Percentiles rank a stretch among this genome's conserved stretches.
Conservation (phyloP, 2,888 invertebrate genomes). For the Papilio protenor region DNA sequence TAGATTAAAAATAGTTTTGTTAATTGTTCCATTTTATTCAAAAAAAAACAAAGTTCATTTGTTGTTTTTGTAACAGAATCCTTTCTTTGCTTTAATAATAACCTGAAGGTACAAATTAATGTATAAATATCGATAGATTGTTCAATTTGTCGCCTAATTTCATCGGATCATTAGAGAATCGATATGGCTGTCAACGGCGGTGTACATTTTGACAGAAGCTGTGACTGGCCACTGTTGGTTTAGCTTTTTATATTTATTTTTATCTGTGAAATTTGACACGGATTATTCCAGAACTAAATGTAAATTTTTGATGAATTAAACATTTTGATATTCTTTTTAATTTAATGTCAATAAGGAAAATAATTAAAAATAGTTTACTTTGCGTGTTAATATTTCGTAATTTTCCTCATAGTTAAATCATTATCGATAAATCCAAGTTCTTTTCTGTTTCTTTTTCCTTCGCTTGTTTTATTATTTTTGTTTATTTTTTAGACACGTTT, state of each 20-base stretch:
- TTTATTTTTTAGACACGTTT: too few relatives aligned
- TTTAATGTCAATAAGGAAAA: too few relatives aligned
- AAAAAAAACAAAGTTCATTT: not conserved
- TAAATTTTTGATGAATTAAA: conserved; percentile 19
- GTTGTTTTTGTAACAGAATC: not conserved
- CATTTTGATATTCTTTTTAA: too few relatives aligned
- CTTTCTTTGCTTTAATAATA: not conserved
- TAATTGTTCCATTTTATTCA: not conserved
- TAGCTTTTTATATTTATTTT: conserved; percentile 24
- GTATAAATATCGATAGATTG: conserved; percentile 46
- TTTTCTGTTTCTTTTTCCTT: too few relatives aligned
- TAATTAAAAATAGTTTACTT: too few relatives aligned
- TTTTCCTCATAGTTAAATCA: too few relatives aligned
- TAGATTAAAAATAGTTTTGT: not conserved
- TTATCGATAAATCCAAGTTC: too few relatives aligned
- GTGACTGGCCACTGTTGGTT: conserved; percentile 45
- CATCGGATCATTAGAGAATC: conserved; percentile 60
- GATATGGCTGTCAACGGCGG: conserved; percentile 61
- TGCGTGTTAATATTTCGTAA: too few relatives aligned
- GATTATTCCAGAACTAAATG: conserved; percentile 34
- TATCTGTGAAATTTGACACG: conserved; percentile 28
- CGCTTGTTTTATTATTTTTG: too few relatives aligned
- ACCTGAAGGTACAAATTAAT: not conserved
- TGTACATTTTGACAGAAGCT: conserved; percentile 50
- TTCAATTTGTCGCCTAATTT: conserved; percentile 58